These are phyloP conservation scores for Chaenogobius annularis DNA, from an alignment of 2,113 vertebrate species.

Conservation along the genomic window DNA sequence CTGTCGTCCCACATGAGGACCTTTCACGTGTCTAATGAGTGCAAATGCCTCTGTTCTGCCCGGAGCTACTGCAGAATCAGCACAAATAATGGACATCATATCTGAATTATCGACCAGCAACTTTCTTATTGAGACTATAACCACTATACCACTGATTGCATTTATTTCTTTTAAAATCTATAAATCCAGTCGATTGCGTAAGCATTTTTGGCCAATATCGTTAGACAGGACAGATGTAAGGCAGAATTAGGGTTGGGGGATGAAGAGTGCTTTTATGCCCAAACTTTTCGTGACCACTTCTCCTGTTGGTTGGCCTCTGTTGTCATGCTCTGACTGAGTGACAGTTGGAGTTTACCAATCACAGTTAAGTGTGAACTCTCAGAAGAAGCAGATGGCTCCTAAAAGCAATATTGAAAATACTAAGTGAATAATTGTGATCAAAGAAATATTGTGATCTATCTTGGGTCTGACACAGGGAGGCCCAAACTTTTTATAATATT, in stretches of 20 bases:
- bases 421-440: no score
- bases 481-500: no score
- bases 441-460: background rate
- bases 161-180: background rate
- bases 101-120: background rate
- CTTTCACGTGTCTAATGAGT: constrained; percentile 32
- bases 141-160: background rate
- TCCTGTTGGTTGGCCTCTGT: background rate
- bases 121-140: background rate
- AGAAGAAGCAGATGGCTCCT: background rate
- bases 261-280: background rate
- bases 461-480: background rate
- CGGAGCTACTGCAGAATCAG: constrained; percentile 6
- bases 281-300: background rate
- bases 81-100: constrained; percentile 3
- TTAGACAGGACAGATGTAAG: background rate
- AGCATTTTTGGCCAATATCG: background rate
- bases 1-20: constrained; percentile 27
- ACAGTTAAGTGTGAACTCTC: background rate
- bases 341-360: background rate
- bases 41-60: constrained; percentile 17
- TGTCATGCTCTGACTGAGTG: background rate
- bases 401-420: background rate
- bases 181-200: background rate
- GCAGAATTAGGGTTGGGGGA: background rate